Percentiles rank a stretch among this genome's conserved stretches.
Evolutionary conservation across 1,140 invertebrate genomes (phyloP).

Genomic region (Trachymyrmex cornetzi): DNA sequence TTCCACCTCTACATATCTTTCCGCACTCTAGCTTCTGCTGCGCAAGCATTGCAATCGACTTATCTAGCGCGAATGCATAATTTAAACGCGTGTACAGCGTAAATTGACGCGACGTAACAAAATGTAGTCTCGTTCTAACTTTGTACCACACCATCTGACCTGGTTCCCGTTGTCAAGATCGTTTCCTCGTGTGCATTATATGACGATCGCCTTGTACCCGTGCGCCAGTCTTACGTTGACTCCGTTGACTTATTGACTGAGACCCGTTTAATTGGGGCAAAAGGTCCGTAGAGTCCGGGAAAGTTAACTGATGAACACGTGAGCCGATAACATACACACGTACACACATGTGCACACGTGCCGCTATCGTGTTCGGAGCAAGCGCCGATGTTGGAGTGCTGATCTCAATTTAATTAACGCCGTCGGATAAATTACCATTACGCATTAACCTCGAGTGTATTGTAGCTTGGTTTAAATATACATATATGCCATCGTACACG

Average conservation of each 20-base stretch:
- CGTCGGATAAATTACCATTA: conserved; percentile 25
- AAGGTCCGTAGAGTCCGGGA: conserved; percentile 34
- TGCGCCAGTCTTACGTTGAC: conserved; percentile 15
- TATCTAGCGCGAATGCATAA: conserved; percentile 30
- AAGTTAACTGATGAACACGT: conserved; percentile 62
- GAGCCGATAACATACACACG: conserved; percentile 24
- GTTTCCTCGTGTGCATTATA: not conserved
- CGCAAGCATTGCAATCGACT: not conserved
- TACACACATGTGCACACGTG: conserved; percentile 17
- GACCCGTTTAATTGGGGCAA: conserved; percentile 29
- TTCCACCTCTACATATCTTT: not conserved
- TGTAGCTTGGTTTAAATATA: not conserved
- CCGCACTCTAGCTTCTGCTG: not conserved
- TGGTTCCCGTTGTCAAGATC: conserved; percentile 33
- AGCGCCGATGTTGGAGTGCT: not conserved
- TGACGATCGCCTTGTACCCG: not conserved
- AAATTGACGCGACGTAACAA: conserved; percentile 16
- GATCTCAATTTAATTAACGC: conserved; percentile 69
- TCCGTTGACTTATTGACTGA: conserved; percentile 35
- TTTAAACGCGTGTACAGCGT: conserved; percentile 28
- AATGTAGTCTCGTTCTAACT: conserved; percentile 18
- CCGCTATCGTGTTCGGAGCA: conserved; percentile 2
- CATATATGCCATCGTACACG: not conserved
- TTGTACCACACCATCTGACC: conserved; percentile 7
- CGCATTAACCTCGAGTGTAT: conserved; percentile 2